Conservation (phyloP, 2,888 invertebrate species). For the Xestia xanthographa region DNA sequence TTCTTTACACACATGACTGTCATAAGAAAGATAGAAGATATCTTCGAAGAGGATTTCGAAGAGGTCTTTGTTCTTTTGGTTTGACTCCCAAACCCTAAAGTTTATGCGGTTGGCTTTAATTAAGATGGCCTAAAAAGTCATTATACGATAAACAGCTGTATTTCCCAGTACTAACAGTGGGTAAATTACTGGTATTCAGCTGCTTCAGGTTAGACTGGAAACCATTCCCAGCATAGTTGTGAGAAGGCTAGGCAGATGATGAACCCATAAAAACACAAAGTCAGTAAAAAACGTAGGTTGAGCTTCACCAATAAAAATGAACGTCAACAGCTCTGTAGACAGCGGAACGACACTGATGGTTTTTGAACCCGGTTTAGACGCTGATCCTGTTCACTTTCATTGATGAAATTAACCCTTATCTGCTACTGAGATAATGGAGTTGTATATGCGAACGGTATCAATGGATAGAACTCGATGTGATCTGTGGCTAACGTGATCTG, state of each 20-base stretch:
- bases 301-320: not conserved
- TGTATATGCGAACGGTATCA: no score
- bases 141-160: not conserved
- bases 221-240: no score
- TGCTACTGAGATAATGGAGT: not conserved
- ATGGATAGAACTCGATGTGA: no score
- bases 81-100: not conserved
- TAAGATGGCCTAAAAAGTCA: not conserved
- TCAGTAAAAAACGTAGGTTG: not conserved
- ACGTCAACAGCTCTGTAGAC: not conserved
- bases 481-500: no score
- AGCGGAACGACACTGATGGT: not conserved
- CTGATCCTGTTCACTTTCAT: not conserved
- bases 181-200: not conserved
- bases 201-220: not conserved
- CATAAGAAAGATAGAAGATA: not conserved
- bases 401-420: not conserved
- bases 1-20: not conserved
- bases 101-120: not conserved
- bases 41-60: no score
- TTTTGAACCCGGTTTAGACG: not conserved
- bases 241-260: not conserved
- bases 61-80: not conserved
- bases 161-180: not conserved
- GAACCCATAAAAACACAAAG: not conserved